Evolutionary conservation across 2,113 vertebrate species (phyloP).

Genomic region (Lepus europaeus): DNA sequence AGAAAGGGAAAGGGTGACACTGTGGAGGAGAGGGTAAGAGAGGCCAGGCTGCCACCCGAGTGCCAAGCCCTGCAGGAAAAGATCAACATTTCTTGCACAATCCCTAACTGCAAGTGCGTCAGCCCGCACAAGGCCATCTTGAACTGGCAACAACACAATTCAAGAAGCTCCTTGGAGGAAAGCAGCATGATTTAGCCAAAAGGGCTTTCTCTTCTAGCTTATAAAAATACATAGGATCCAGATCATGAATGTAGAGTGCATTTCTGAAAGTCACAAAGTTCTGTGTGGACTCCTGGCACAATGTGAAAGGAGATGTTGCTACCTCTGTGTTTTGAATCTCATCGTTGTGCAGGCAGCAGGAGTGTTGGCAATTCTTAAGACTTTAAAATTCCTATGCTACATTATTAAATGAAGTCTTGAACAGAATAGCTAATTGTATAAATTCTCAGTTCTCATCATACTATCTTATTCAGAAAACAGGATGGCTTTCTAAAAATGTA

Average conservation of each 20-base stretch:
- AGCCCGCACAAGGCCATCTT: neutral
- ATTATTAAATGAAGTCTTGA: neutral
- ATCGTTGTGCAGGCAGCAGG: too few relatives aligned
- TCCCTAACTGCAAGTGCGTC: neutral
- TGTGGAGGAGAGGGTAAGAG: neutral
- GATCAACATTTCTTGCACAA: neutral
- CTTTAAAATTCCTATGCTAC: neutral
- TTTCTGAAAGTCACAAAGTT: neutral
- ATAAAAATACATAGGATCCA: conserved; percentile 16
- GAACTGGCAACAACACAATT: neutral
- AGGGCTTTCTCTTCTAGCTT: neutral
- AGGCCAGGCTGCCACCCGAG: neutral
- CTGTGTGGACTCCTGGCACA: neutral
- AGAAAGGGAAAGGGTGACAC: neutral
- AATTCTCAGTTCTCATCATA: conserved; percentile 19
- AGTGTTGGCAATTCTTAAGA: neutral
- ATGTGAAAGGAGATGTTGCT: neutral
- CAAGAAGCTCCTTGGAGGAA: neutral
- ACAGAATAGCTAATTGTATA: neutral
- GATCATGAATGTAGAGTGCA: neutral
- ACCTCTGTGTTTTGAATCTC: neutral
- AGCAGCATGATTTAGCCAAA: neutral
- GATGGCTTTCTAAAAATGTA: neutral
- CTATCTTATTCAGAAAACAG: neutral
- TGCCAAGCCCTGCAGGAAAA: neutral